These are phyloP conservation scores for Agrochola litura DNA, from an alignment of 2,888 invertebrate species.

Conservation along the genomic window DNA sequence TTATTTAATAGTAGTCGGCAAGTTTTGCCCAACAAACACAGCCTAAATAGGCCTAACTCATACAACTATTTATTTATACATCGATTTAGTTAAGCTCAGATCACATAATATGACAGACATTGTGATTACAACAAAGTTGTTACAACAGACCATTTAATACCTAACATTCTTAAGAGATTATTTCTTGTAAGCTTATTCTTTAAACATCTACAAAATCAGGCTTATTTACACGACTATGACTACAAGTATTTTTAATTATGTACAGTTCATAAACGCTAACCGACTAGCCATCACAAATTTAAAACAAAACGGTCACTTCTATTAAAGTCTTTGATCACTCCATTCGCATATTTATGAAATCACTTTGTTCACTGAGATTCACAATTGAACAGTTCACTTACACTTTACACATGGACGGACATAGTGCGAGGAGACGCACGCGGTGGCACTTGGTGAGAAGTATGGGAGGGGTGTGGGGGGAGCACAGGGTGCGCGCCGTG, in stretches of 20 bases:
- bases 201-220: conserved; percentile 61
- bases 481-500: conserved; percentile 87
- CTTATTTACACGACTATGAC: conserved; percentile 75
- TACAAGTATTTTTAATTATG: conserved; percentile 69
- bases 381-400: conserved; percentile 62
- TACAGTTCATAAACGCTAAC: conserved; percentile 82
- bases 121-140: conserved; percentile 61
- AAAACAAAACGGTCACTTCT: conserved; percentile 67
- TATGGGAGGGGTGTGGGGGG: conserved; percentile 88
- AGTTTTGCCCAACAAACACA: conserved; percentile 84
- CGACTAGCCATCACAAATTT: conserved; percentile 87
- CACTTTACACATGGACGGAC: conserved; percentile 93
- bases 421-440: conserved; percentile 92
- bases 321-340: conserved; percentile 64
- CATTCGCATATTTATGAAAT: conserved; percentile 62
- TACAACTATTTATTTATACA: conserved; percentile 66
- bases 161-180: conserved; percentile 56
- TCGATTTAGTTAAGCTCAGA: conserved; percentile 68
- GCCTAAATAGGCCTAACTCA: conserved; percentile 82
- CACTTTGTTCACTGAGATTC: conserved; percentile 66
- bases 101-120: conserved; percentile 66
- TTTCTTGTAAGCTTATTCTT: conserved; percentile 51
- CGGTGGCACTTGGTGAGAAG: conserved; percentile 87
- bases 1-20: conserved; percentile 84
- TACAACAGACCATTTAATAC: conserved; percentile 54